Evolutionary conservation across 2,797 vertebrate species (phyloP).

Genomic region (Pangasius krempfi): DNA sequence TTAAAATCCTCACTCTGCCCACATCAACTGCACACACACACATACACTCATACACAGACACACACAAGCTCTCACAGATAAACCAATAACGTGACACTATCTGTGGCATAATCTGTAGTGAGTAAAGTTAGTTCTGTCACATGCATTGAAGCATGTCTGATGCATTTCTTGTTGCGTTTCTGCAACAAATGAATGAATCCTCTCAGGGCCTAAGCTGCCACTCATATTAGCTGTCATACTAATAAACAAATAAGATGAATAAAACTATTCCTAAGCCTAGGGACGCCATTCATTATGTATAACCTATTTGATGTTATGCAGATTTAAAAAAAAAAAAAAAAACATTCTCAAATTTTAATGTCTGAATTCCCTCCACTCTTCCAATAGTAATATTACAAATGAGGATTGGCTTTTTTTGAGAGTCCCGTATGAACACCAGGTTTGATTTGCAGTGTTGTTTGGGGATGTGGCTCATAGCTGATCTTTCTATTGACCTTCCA

Average conservation of each 20-base stretch:
- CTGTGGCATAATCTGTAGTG: conserved; percentile 45
- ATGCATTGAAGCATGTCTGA: conserved; percentile 50
- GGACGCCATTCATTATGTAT: conserved; percentile 47
- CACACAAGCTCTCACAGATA: conserved; percentile 6
- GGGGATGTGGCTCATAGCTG: neutral
- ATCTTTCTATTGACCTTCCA: neutral
- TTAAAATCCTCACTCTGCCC: conserved; percentile 35
- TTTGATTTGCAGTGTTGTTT: neutral
- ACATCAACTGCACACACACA: conserved; percentile 37
- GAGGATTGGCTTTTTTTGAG: neutral
- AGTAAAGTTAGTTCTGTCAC: conserved; percentile 47
- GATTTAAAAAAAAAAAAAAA: conserved; percentile 1
- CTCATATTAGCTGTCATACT: conserved; percentile 57
- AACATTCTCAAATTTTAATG: neutral
- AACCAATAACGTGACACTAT: conserved; percentile 49
- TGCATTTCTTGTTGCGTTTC: conserved; percentile 55
- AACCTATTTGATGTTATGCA: conserved; percentile 34
- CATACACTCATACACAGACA: neutral
- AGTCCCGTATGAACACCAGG: neutral
- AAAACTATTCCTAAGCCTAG: conserved; percentile 33
- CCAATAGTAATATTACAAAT: neutral
- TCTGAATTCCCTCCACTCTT: conserved; percentile 16
- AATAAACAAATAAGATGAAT: conserved; percentile 48
- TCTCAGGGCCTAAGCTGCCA: conserved; percentile 52
- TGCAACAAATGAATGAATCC: conserved; percentile 58